Evolutionary conservation across 2,888 invertebrate genomes (phyloP), one percentile per base, ranked within the genome.

Genomic region (Drepanosiphum platanoidis): DNA sequence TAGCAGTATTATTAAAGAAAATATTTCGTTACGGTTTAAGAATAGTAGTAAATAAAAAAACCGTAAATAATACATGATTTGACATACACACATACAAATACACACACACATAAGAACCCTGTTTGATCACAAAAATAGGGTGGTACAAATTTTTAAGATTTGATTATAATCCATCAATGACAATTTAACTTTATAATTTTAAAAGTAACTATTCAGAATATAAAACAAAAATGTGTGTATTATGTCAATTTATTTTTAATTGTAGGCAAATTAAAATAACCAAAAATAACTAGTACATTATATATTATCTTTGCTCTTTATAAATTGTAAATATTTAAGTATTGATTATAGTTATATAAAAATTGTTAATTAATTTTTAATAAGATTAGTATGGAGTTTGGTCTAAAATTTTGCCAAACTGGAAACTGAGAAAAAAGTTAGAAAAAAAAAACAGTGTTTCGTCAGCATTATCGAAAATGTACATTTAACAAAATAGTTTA

Each of bases 31-130:
- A 58, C 9, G 7, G 39, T 70, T 46, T 68, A 36, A 11, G 1
- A 58, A 77, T 42, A 61, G 18, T 58, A n/a, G 36, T 61, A 72
- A 52, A 52, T 34, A 68, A 79, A 68, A n/a, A 68, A 79, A 79
- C 68, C 8, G 42, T 4, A 58, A 46, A 13, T 74, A 66, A 78
- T 27, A 34, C 34, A 52, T 58, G 3, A 9, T 58, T 84, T 75
- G n/a, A 74, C 74, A 52, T 52, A 52, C 52, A 52, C 18, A 46
- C 46, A 46, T 18, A 46, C 46, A 15, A 15, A 52, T 22, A 18
- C n/a, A n/a, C n/a, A 27, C 46, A 66, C 11, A 68, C 42, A 66
- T 30, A 75, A 68, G 39, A 75, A 70, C 77, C 68, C 58, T 58
- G 36, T 70, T 64, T 30, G 46, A 75, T 84, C 22, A 32, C n/a